Conservation (phyloP, 2,888 invertebrate genomes). For the Aphodius sticticus region DNA sequence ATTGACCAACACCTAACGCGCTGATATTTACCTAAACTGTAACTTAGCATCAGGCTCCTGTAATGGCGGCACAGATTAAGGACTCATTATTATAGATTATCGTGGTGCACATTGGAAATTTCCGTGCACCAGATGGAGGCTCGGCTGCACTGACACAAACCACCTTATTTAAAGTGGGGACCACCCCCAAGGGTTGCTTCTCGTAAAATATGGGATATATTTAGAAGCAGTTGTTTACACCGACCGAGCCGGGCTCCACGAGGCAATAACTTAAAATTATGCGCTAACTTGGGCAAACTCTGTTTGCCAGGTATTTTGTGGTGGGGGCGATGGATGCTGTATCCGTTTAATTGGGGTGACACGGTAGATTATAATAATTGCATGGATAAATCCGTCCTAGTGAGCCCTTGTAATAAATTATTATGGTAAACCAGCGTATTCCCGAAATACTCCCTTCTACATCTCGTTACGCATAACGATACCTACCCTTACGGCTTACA, state of each 20-base stretch:
- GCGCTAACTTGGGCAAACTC: not conserved
- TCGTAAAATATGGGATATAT: not conserved
- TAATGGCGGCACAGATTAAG: conserved; percentile 4
- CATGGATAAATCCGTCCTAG: not conserved
- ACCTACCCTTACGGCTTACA: not conserved
- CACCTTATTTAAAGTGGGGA: not conserved
- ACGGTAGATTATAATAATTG: not conserved
- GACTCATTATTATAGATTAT: not conserved
- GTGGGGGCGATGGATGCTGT: not conserved
- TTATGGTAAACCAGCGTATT: not conserved
- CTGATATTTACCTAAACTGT: not conserved
- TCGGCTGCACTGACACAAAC: not conserved
- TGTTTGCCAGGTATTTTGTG: not conserved
- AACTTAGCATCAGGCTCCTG: not conserved
- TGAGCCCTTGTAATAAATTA: not conserved
- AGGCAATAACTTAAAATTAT: not conserved
- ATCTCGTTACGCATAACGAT: not conserved
- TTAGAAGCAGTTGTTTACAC: not conserved
- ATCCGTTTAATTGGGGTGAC: not conserved
- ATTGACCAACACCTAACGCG: not conserved
- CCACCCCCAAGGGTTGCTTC: not conserved
- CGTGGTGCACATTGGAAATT: not conserved
- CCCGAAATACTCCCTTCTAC: not conserved
- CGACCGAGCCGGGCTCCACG: not conserved
- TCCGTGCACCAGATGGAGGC: not conserved